phyloP scores from a whole-genome alignment of 1,140 invertebrate species.

The Onthophagus taurus region DNA sequence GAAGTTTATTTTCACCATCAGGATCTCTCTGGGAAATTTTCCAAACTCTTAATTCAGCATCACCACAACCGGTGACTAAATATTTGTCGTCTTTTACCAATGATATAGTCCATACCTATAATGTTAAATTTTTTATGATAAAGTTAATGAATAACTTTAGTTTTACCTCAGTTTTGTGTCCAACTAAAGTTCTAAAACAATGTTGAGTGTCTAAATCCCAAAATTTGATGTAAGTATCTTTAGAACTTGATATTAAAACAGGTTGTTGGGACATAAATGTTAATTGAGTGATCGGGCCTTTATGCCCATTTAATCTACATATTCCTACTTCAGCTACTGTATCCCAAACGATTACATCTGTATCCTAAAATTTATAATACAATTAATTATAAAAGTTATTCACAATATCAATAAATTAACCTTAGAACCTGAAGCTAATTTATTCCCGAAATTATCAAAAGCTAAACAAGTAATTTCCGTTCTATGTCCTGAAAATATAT shows the following conservation, averaged over 20 bases:
- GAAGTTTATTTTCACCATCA: slow-evolving; percentile 38
- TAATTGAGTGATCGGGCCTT: slow-evolving; percentile 80
- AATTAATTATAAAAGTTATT: background rate
- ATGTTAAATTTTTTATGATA: slow-evolving; percentile 9
- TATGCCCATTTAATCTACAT: slow-evolving; percentile 85
- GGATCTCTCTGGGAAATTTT: slow-evolving; percentile 49
- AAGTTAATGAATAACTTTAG: slow-evolving; percentile 4
- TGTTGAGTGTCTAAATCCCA: slow-evolving; percentile 94
- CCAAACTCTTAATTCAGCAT: slow-evolving; percentile 79
- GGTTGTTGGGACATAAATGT: slow-evolving; percentile 69
- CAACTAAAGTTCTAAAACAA: slow-evolving; percentile 89
- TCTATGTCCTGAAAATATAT: slow-evolving; percentile 83
- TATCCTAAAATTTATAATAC: slow-evolving; percentile 54
- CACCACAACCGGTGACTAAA: slow-evolving; percentile 77
- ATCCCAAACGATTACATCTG: slow-evolving; percentile 92
- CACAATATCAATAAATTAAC: slow-evolving; percentile 39
- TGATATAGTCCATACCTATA: slow-evolving; percentile 76
- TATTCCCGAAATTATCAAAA: slow-evolving; percentile 71
- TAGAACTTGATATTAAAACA: slow-evolving; percentile 80
- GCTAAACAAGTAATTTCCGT: slow-evolving; percentile 71
- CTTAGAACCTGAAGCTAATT: slow-evolving; percentile 78
- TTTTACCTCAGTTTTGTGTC: slow-evolving; percentile 62
- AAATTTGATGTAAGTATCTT: slow-evolving; percentile 93
- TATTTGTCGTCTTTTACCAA: slow-evolving; percentile 69
- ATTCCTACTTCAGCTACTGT: slow-evolving; percentile 83